These are phyloP conservation scores for Lissocephala sabroskyi DNA, from an alignment of 2,888 invertebrate genomes.

Conservation along the genomic window DNA sequence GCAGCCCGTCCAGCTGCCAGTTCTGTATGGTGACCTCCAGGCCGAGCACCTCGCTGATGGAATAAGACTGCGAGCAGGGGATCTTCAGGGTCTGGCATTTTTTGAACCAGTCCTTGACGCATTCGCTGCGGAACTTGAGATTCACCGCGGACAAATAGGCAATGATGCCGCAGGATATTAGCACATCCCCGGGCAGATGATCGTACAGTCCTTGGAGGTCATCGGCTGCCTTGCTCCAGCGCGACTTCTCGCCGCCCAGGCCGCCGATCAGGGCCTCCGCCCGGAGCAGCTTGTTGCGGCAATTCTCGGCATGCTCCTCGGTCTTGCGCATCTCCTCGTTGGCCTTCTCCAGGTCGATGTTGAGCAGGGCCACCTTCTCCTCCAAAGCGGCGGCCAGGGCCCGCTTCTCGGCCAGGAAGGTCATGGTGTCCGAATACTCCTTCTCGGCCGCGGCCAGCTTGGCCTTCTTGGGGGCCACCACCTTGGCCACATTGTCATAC, in stretches of 20 bases:
- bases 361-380: slow-evolving; percentile 81
- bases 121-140: slow-evolving; percentile 76
- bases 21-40: slow-evolving; percentile 82
- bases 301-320: slow-evolving; percentile 85
- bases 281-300: slow-evolving; percentile 86
- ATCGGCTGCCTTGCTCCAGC: slow-evolving; percentile 87
- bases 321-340: slow-evolving; percentile 84
- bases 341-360: slow-evolving; percentile 80
- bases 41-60: slow-evolving; percentile 83
- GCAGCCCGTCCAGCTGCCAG: slow-evolving; percentile 90
- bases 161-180: slow-evolving; percentile 90
- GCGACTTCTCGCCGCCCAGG: slow-evolving; percentile 88
- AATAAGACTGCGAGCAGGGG: slow-evolving; percentile 83
- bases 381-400: slow-evolving; percentile 84
- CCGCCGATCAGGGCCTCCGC: slow-evolving; percentile 92
- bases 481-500: slow-evolving; percentile 89
- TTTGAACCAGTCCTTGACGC: slow-evolving; percentile 82
- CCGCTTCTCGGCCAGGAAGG: slow-evolving; percentile 87
- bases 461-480: slow-evolving; percentile 90
- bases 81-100: slow-evolving; percentile 80
- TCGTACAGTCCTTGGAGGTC: slow-evolving; percentile 83
- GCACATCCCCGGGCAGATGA: slow-evolving; percentile 89
- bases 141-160: slow-evolving; percentile 92
- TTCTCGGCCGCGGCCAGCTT: slow-evolving; percentile 86
- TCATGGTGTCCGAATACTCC: slow-evolving; percentile 87